Evolutionary conservation across 2,113 vertebrate species (phyloP).

Genomic region (Acrocephalus kingi): DNA sequence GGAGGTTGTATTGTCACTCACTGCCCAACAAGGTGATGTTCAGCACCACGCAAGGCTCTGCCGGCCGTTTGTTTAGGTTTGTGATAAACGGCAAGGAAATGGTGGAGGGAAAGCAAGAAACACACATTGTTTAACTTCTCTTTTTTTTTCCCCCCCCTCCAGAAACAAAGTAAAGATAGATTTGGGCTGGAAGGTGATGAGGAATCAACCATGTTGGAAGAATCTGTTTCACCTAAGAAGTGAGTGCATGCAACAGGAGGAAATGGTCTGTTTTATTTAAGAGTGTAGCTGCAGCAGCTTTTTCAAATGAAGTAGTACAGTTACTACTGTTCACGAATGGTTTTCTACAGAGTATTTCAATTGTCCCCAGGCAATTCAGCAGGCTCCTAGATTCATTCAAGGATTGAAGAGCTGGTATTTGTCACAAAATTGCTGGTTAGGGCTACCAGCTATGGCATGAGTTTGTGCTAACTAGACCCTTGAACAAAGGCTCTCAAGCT

Average conservation of each 20-base stretch:
- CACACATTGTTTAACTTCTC: neutral
- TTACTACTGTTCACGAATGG: neutral
- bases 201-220: conserved; percentile 97
- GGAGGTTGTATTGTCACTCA: neutral
- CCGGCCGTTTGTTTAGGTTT: neutral
- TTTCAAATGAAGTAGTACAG: neutral
- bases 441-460: neutral
- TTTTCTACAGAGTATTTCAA: neutral
- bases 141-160: neutral
- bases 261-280: neutral
- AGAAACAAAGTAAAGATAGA: conserved; percentile 99
- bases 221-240: conserved; percentile 98
- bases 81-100: neutral
- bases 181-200: conserved; percentile 98
- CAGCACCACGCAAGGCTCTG: neutral
- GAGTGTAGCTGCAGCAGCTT: neutral
- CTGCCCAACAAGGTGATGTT: neutral
- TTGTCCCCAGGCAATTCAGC: neutral
- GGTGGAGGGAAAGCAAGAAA: neutral
- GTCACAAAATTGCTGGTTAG: neutral
- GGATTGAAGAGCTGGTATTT: neutral
- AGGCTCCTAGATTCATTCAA: neutral
- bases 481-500: neutral
- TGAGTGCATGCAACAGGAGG: conserved; percentile 60
- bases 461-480: neutral